A percentile compares a stretch with the other conserved stretches of the same genome.
Evolutionary conservation across 2,797 vertebrate genomes (phyloP).

Genomic region (Sciaenops ocellatus): DNA sequence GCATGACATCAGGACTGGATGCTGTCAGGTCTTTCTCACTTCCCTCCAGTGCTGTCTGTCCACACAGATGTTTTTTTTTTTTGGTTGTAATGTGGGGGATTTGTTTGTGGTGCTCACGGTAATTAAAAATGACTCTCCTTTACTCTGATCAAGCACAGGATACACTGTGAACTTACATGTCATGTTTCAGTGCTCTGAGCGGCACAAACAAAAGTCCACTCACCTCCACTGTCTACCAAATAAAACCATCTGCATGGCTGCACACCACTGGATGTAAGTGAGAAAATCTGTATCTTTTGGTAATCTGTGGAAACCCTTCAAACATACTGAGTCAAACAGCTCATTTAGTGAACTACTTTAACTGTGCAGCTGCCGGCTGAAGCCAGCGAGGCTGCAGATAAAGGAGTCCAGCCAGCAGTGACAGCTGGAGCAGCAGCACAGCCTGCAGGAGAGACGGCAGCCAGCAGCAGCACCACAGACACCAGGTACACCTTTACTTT

Average conservation of each 20-base stretch:
- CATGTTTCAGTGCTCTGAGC: neutral
- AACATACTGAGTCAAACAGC: neutral
- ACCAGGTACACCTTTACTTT: constrained; percentile 67
- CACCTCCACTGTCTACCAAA: neutral
- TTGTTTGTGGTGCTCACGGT: too few species aligned
- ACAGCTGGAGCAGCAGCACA: constrained; percentile 37
- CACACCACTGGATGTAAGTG: too few species aligned
- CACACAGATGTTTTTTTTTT: neutral
- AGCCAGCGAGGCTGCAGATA: constrained; percentile 76
- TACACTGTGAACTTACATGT: neutral
- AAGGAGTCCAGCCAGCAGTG: constrained; percentile 65
- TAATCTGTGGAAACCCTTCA: neutral
- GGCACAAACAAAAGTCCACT: neutral
- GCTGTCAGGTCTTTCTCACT: neutral
- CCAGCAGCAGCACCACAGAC: constrained; percentile 65
- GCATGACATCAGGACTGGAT: constrained; percentile 1
- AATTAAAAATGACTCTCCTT: neutral
- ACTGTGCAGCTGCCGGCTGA: constrained; percentile 75
- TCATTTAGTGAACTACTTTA: neutral
- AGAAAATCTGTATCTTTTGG: neutral
- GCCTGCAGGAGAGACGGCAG: constrained; percentile 69
- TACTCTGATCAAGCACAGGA: neutral
- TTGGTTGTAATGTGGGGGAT: too few species aligned
- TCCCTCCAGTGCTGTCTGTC: neutral
- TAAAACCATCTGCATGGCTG: neutral